A percentile compares a stretch with the other conserved stretches of the same genome.
phyloP scores from a whole-genome alignment of 1,140 invertebrate genomes.

The Steinernema feltiae region DNA sequence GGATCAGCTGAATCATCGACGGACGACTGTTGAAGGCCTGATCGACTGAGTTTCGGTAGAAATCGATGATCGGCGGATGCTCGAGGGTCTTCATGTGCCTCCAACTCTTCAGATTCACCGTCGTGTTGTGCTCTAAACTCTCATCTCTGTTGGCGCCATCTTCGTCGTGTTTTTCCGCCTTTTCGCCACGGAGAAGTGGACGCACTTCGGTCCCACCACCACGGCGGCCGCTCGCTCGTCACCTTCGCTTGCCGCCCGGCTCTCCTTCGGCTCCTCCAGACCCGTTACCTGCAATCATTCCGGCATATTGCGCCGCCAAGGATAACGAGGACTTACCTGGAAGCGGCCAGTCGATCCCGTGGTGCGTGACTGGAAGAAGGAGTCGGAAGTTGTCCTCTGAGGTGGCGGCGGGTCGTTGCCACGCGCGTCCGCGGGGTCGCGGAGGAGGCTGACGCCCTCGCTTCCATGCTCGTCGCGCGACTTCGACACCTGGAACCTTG shows the following conservation, averaged over 20 bases:
- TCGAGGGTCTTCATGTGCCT: constrained; percentile 50
- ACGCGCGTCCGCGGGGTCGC: background rate
- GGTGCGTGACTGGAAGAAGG: background rate
- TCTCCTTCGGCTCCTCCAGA: background rate
- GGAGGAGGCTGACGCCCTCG: background rate
- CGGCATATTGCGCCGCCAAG: too few relatives aligned
- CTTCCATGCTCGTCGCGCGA: constrained; percentile 6
- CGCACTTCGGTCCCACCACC: constrained; percentile 2
- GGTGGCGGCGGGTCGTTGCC: background rate
- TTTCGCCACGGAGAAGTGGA: constrained; percentile 39
- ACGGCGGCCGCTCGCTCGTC: background rate
- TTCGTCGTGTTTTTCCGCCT: constrained; percentile 17
- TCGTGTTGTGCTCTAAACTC: constrained; percentile 39
- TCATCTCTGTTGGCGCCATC: constrained; percentile 4
- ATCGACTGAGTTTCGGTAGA: constrained; percentile 55
- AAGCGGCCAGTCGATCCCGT: background rate
- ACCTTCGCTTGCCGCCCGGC: background rate
- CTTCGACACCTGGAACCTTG: constrained; percentile 10
- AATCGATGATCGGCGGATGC: constrained; percentile 55
- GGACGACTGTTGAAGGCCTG: constrained; percentile 35
- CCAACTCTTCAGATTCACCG: constrained; percentile 45
- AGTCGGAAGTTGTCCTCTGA: background rate
- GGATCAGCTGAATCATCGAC: constrained; percentile 52
- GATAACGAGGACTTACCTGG: background rate
- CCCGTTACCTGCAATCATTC: background rate